A percentile compares a stretch with the other conserved stretches of the same genome.
phyloP scores from a whole-genome alignment of 2,797 vertebrate genomes.

The Cichlasoma orientale region DNA sequence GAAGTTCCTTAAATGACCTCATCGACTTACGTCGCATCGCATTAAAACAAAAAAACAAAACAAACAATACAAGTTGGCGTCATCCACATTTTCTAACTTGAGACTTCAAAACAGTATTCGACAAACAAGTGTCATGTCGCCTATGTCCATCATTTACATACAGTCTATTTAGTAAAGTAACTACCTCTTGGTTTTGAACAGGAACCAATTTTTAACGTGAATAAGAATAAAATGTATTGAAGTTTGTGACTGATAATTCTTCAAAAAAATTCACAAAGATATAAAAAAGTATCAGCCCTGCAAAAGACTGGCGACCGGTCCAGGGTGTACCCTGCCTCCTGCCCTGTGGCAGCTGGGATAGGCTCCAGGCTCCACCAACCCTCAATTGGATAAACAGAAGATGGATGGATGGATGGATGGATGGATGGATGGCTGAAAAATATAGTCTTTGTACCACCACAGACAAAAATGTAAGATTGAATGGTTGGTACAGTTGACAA shows the following conservation, averaged over 20 bases:
- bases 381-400: no score
- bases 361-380: no score
- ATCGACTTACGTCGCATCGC: not conserved
- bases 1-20: not conserved
- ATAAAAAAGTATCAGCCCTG: no score
- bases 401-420: no score
- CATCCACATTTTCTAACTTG: not conserved
- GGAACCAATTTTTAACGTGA: not conserved
- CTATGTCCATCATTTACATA: not conserved
- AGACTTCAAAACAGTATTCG: not conserved
- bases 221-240: not conserved
- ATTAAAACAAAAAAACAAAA: not conserved
- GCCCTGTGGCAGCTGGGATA: no score
- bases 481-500: not conserved
- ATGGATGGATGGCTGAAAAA: no score
- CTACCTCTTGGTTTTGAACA: not conserved
- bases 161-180: not conserved
- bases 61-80: not conserved
- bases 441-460: not conserved
- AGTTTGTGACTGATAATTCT: not conserved
- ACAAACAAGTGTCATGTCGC: not conserved
- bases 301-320: no score
- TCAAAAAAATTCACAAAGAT: not conserved
- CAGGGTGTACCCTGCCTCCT: no score
- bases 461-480: not conserved